phyloP scores from a whole-genome alignment of 2,113 vertebrate species.

The Propithecus coquereli region DNA sequence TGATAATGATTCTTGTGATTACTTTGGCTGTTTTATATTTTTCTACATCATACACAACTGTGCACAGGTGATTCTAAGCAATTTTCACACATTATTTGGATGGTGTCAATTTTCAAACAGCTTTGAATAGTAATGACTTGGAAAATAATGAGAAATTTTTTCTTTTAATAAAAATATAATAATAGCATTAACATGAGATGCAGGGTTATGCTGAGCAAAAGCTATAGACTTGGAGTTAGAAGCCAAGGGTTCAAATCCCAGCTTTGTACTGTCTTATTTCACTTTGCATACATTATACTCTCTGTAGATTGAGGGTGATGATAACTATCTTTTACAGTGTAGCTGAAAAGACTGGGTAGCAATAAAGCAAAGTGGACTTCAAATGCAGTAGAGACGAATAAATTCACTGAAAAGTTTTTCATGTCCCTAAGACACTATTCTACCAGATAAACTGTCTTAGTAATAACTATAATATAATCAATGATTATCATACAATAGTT shows the following conservation, averaged over 20 bases:
- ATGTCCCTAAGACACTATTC: not conserved
- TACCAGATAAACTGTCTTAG: not conserved
- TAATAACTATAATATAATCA: not conserved
- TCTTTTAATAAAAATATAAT: not conserved
- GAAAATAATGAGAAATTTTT: not conserved
- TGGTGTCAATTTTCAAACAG: not conserved
- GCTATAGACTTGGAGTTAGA: not conserved
- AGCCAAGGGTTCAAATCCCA: not conserved
- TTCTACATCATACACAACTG: not conserved
- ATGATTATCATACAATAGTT: not conserved
- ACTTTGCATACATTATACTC: not conserved
- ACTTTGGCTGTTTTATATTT: not conserved
- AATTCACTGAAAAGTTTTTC: not conserved
- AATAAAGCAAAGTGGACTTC: not conserved
- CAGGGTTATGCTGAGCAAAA: not conserved
- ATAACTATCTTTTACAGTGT: not conserved
- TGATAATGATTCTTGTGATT: not conserved
- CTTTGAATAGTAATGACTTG: not conserved
- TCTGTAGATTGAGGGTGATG: not conserved
- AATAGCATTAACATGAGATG: not conserved
- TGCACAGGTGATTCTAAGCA: not conserved
- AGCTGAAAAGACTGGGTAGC: not conserved
- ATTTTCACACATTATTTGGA: not conserved
- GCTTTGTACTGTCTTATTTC: not conserved
- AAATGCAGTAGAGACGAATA: not conserved